Conservation (phyloP, 30 jellyfish, hydroid and myxozoan genomes). For the Cassiopea xamachana region DNA sequence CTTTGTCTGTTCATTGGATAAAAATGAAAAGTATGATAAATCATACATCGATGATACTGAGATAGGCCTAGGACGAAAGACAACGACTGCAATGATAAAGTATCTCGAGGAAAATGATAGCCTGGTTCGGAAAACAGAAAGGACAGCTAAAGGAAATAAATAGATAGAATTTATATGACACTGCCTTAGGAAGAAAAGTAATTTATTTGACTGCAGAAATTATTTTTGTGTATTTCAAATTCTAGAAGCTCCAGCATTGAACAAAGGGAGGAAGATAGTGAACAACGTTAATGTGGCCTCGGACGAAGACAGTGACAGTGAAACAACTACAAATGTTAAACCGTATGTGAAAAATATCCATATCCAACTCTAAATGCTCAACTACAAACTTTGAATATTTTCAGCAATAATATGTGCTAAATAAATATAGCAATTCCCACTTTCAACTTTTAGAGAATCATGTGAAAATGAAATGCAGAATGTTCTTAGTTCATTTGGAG, state of each 20-base stretch:
- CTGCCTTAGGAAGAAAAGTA: background rate
- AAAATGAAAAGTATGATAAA: too few relatives aligned
- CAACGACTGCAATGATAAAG: too few relatives aligned
- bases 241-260: conserved; percentile 49
- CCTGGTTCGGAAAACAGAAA: too few relatives aligned
- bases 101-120: too few relatives aligned
- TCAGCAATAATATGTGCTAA: background rate
- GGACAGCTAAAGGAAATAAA: too few relatives aligned
- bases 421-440: background rate
- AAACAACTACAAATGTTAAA: conserved; percentile 6
- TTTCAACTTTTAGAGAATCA: conserved; percentile 23
- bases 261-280: conserved; percentile 50
- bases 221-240: background rate
- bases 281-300: conserved; percentile 15
- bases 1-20: too few relatives aligned
- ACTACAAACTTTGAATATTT: background rate
- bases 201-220: background rate
- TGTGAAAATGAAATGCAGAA: conserved; percentile 81
- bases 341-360: conserved; percentile 11
- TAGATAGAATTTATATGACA: too few relatives aligned
- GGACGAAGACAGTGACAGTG: conserved; percentile 70
- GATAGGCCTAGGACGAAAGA: too few relatives aligned
- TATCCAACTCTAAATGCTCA: too few relatives aligned
- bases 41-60: too few relatives aligned
- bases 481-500: conserved; percentile 77